A percentile compares a stretch with the other conserved stretches of the same genome.
Conservation (phyloP, 2,113 vertebrate genomes). For the Dipodomys stephensi region DNA sequence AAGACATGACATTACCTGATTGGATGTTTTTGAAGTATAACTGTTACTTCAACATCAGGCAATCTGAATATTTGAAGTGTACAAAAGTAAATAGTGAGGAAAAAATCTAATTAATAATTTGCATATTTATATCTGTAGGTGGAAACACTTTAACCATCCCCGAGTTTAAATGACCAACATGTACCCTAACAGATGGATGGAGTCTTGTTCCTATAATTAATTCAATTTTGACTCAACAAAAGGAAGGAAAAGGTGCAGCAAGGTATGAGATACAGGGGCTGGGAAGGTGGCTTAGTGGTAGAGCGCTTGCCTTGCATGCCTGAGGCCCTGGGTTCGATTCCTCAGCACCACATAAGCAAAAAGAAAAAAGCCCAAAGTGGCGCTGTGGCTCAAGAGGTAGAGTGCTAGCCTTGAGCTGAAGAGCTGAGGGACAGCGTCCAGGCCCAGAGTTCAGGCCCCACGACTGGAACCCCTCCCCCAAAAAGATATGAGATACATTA, state of each 20-base stretch:
- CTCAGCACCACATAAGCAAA: too few relatives aligned
- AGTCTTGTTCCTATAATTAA: neutral
- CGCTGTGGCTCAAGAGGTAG: too few relatives aligned
- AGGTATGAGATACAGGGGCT: neutral
- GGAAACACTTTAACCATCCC: neutral
- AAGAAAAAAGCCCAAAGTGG: too few relatives aligned
- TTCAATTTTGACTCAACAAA: neutral
- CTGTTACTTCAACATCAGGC: neutral
- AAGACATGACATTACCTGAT: neutral
- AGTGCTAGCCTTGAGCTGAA: too few relatives aligned
- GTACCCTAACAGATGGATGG: neutral
- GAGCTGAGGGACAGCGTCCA: too few relatives aligned
- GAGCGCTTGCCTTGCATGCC: too few relatives aligned
- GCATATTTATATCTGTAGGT: neutral
- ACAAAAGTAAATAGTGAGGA: neutral
- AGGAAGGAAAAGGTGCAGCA: neutral
- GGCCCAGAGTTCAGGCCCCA: too few relatives aligned
- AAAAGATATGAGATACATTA: neutral
- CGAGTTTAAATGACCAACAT: neutral
- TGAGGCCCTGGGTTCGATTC: too few relatives aligned
- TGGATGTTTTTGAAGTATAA: conserved; percentile 12
- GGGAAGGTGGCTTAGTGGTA: too few relatives aligned
- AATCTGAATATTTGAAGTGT: neutral
- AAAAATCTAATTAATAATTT: neutral
- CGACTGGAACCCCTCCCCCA: too few relatives aligned